phyloP scores from a whole-genome alignment of 2,888 invertebrate species.

The Dioctria rufipes region DNA sequence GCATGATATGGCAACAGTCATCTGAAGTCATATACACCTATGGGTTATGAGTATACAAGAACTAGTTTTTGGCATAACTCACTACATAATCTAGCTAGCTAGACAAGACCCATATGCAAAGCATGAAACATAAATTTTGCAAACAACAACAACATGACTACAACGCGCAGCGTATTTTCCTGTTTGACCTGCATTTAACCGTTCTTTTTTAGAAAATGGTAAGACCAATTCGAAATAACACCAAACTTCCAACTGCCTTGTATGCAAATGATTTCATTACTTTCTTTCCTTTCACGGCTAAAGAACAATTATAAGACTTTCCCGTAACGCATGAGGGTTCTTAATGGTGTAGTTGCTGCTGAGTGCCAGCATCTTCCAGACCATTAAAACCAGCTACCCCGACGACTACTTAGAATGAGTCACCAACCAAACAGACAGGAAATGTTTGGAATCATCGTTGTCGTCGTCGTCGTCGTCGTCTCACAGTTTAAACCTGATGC shows the following conservation, averaged over 20 bases:
- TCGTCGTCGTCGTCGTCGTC: not conserved
- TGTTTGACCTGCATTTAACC: conserved; percentile 6
- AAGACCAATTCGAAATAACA: not conserved
- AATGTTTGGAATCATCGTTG: not conserved
- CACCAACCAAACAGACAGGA: not conserved
- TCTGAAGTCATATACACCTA: too few relatives aligned
- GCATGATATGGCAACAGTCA: too few relatives aligned
- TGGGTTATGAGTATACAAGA: too few relatives aligned
- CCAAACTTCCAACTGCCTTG: not conserved
- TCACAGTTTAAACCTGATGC: not conserved
- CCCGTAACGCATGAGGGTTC: conserved; percentile 16
- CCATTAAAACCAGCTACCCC: not conserved
- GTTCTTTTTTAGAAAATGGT: not conserved
- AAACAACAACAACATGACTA: not conserved
- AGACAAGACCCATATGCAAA: not conserved
- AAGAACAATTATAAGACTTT: not conserved
- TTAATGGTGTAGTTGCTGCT: not conserved
- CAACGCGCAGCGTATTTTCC: too few relatives aligned
- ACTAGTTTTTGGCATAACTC: too few relatives aligned
- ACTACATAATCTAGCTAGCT: too few relatives aligned
- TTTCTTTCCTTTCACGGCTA: not conserved
- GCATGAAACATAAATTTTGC: not conserved
- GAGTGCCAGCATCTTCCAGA: not conserved
- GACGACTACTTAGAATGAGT: not conserved
- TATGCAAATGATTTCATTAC: conserved; percentile 2